Evolutionary conservation across 2,888 invertebrate genomes (phyloP).

Genomic region (Strigamia crassipes): DNA sequence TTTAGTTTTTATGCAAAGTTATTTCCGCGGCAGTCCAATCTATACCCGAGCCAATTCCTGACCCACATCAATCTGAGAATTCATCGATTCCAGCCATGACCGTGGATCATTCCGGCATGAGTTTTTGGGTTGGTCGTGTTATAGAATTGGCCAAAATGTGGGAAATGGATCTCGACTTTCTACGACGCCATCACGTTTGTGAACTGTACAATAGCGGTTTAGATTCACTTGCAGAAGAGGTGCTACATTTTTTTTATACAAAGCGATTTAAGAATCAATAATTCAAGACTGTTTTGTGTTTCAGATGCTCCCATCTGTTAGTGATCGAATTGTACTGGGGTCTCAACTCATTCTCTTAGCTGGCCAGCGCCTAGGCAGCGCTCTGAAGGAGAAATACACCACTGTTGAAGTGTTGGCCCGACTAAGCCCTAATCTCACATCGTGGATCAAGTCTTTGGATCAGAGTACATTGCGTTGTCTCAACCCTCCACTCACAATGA

Average conservation of each 20-base stretch:
- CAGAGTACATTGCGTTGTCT: constrained; percentile 55
- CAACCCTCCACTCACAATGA: constrained; percentile 56
- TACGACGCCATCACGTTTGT: constrained; percentile 77
- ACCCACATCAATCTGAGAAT: constrained; percentile 47
- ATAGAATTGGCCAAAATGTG: constrained; percentile 74
- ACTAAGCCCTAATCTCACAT: constrained; percentile 75
- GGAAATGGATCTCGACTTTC: constrained; percentile 73
- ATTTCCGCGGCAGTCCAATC: constrained; percentile 75
- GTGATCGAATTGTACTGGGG: constrained; percentile 72
- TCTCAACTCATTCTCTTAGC: constrained; percentile 75
- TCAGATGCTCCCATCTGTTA: constrained; percentile 69
- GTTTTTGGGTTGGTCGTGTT: constrained; percentile 74
- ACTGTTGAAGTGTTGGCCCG: constrained; percentile 72
- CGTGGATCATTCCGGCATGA: constrained; percentile 62
- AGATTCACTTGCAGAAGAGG: constrained; percentile 68
- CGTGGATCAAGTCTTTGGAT: constrained; percentile 70
- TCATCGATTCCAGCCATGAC: constrained; percentile 47
- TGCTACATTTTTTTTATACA: constrained; percentile 54
- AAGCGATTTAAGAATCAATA: background rate
- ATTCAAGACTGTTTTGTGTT: background rate
- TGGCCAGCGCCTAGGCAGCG: constrained; percentile 73
- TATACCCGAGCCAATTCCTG: constrained; percentile 61
- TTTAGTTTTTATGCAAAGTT: constrained; percentile 71
- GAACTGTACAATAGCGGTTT: constrained; percentile 67
- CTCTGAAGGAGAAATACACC: constrained; percentile 62